phyloP scores from a whole-genome alignment of 2,113 vertebrate genomes.

The Leucoraja erinaceus region DNA sequence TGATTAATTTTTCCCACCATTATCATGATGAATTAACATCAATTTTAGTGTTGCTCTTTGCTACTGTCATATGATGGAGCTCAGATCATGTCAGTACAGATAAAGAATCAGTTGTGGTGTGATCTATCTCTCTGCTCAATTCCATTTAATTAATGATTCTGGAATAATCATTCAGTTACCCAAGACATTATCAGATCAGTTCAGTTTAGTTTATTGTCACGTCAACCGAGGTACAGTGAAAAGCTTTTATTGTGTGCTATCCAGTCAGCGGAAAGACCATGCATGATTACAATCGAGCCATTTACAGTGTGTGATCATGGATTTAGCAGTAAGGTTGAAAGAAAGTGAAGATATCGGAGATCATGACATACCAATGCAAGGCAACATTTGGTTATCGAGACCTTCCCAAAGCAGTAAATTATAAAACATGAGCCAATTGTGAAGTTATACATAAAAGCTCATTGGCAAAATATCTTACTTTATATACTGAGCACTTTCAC shows the following conservation, averaged over 20 bases:
- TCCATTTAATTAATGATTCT: not conserved
- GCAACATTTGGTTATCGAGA: not conserved
- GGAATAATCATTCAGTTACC: no score
- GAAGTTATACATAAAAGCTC: not conserved
- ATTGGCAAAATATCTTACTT: not conserved
- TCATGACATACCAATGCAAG: no score
- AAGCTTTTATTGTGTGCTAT: no score
- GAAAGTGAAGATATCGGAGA: not conserved
- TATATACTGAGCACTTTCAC: not conserved
- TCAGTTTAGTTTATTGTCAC: no score
- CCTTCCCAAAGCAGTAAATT: not conserved
- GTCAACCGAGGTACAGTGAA: no score
- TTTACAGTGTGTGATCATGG: not conserved
- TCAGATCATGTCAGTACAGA: not conserved
- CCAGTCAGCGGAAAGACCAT: no score
- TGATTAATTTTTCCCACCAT: not conserved
- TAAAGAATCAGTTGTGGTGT: not conserved
- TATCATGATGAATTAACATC: not conserved
- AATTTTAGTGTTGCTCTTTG: not conserved
- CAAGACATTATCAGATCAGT: no score
- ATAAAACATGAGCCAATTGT: not conserved
- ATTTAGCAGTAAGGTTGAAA: no score
- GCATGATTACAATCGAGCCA: not conserved
- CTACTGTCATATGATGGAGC: no score
- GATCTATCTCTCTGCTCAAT: not conserved